Base-by-base conservation (phyloP, 2,888 invertebrate species). In the Hypselothyrea guttata region DNA sequence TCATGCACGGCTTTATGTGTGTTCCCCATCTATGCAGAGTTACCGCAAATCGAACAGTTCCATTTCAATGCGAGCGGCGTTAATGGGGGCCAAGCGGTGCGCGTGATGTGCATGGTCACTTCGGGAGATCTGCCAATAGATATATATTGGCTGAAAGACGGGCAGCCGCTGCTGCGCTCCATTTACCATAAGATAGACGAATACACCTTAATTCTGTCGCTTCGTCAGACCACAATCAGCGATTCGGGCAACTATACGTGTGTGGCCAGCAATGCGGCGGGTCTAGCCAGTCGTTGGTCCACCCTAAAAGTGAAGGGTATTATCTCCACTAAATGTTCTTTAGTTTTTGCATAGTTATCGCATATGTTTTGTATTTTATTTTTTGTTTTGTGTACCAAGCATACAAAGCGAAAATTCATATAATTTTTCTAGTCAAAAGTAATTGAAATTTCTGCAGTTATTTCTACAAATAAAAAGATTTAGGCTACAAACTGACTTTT, bases 51-150 rank as follows among this genome's bases (percentile, higher is more conserved):
- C 71, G 91, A 91, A 66, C 91, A 91, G 64, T 92, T 92, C 81
- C 88, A 89, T 71, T 91, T 91, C 75, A 91, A 91, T 86, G 79
- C 87, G 41, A 90, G 89, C 63, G 91, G 91, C 51, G 89, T 91
- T 34, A 91, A 90, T 81, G 91, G 91, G 59, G 92, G 92, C 40
- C 90, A 91, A 71, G 90, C 91, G 48, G 90, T 91, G 22, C 90
- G 91, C 66, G 89, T 91, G 41, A 90, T 92, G 87, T 95, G 95
- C 90, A 93, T 93, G 75, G 92, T 94, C 73, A 92, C 93, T 69
- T 93, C 94, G 81, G 95, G 96, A 64, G 96, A 97, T 90, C 92
- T 94, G 76, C 96, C 96, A 45, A 92, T 96, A 71, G 92, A 92
- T 74, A 93, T 97, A 59, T 91, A 92, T 65, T 97, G 92, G 92